These are phyloP conservation scores for Dipodomys stephensi DNA, from an alignment of 2,113 vertebrate genomes.

Conservation along the genomic window DNA sequence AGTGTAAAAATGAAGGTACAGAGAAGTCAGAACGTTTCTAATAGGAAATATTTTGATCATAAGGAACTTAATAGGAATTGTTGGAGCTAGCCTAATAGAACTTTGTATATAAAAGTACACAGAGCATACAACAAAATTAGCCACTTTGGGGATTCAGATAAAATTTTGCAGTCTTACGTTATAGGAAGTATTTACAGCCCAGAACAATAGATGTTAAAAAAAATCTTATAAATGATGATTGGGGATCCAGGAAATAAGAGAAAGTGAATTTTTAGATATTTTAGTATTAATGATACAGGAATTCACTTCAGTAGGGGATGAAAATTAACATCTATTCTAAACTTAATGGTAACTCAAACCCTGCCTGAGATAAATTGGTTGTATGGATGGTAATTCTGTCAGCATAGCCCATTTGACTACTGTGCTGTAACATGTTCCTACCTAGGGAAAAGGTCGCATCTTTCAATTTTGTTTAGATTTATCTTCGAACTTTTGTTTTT, in stretches of 20 bases:
- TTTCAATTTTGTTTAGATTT: conserved; percentile 61
- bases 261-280: conserved; percentile 22
- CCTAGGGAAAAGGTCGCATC: neutral
- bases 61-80: conserved; percentile 43
- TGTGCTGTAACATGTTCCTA: neutral
- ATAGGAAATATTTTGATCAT: conserved; percentile 5
- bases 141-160: conserved; percentile 27
- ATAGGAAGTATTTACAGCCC: conserved; percentile 13
- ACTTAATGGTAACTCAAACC: neutral
- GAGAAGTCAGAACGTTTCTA: neutral
- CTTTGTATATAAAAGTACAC: neutral
- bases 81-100: conserved; percentile 31
- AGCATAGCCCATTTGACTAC: neutral
- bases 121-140: conserved; percentile 39
- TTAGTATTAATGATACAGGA: neutral
- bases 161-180: neutral
- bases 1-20: neutral
- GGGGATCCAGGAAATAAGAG: neutral
- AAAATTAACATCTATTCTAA: conserved; percentile 43
- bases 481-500: conserved; percentile 57
- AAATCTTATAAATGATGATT: neutral
- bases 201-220: neutral
- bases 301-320: neutral
- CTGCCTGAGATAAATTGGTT: neutral
- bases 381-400: neutral